Evolutionary conservation across 2,113 vertebrate species (phyloP), one percentile per base, ranked within the genome.

Genomic region (Nematolebias whitei): DNA sequence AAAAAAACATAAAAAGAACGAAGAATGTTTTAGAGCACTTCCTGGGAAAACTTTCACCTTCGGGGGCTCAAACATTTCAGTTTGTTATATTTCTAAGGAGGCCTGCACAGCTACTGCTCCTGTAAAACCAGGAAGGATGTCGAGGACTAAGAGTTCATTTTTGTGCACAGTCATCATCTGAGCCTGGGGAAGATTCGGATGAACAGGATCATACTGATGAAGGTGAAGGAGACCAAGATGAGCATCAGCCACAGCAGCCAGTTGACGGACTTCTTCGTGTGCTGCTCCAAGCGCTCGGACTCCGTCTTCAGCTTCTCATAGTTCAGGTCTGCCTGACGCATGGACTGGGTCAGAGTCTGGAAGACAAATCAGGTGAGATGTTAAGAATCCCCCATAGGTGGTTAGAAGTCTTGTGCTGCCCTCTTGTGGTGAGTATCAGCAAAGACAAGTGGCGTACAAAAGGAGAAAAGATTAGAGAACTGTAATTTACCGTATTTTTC

Each of bases 131-230:
- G 56, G 45, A 68, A 41, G 2, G 35, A 16, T 5, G 29, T 10
- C 0, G 39, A 39, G 52, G 26, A 29, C 57, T 52, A 65, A 71
- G 58, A 84, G 82, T 85, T 80, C 63, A 39, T 23, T 45, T 5
- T n/a, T 5, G 40, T 12, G 2, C 19, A 14, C 63, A 0, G 13
- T 79, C 76, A 84, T 96, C 93, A 98, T 86, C 95, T 94, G 35
- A 98, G 93, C 63, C 95, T 92, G 58, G 97, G 98, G 84, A 99
- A 96, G 67, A 99, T 92, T 38, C 97, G 91, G 68, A 99, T 99
- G 73, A 99, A 99, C 58, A 99, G 94, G 82, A 99, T 98, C 96
- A 97, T 98, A 78, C 95, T 95, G 81, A 99, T 98, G 79, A 99
- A 99, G 68, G 93, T 93, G 80, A 96, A 98, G 63, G 96, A 98